phyloP scores from a whole-genome alignment of 2,888 invertebrate genomes.

The Ennomos erosarius region DNA sequence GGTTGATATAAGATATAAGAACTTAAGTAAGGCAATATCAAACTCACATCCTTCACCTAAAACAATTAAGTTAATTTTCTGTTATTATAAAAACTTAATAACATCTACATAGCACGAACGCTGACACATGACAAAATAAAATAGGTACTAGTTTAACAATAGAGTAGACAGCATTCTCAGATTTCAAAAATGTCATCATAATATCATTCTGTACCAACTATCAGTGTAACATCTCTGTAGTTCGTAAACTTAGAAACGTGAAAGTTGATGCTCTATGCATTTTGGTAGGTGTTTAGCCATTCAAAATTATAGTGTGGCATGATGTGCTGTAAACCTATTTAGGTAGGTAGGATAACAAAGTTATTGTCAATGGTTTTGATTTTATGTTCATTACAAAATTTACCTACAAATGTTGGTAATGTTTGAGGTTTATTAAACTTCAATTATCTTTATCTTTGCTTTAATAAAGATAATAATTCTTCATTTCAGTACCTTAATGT shows the following conservation, averaged over 20 bases:
- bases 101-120: no score
- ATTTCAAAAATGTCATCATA: conserved; percentile 23
- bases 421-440: no score
- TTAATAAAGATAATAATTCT: no score
- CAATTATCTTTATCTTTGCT: not conserved
- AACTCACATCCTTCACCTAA: no score
- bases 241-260: conserved; percentile 20
- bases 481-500: no score
- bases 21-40: no score
- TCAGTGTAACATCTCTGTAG: conserved; percentile 1
- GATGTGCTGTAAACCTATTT: conserved; percentile 4
- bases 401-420: no score
- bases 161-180: conserved; percentile 27
- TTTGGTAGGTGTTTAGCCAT: conserved; percentile 21
- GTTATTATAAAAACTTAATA: no score
- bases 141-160: conserved; percentile 3
- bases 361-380: not conserved
- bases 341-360: not conserved
- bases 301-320: conserved; percentile 5
- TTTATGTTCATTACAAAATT: not conserved
- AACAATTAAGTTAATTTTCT: no score
- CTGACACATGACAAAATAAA: no score
- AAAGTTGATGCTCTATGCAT: conserved; percentile 22
- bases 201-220: not conserved
- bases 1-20: no score